These are phyloP conservation scores for Anoplius nigerrimus DNA, from an alignment of 2,888 invertebrate genomes.

Conservation along the genomic window DNA sequence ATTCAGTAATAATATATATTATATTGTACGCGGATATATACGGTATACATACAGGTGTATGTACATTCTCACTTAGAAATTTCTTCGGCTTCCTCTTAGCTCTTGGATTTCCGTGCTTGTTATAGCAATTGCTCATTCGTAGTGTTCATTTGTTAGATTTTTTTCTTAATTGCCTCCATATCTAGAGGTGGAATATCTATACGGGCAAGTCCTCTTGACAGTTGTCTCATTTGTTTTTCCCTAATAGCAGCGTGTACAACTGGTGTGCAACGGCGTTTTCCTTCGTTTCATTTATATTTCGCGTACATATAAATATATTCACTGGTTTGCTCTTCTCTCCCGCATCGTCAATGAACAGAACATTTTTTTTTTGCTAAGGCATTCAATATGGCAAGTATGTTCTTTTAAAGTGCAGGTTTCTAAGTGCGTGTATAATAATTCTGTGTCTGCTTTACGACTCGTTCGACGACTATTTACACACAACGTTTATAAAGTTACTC, in stretches of 20 bases:
- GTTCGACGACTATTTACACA: constrained; percentile 37
- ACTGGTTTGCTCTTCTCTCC: no score
- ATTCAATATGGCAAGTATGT: constrained; percentile 73
- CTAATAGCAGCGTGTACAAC: constrained; percentile 9
- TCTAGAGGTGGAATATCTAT: neutral
- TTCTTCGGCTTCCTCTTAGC: constrained; percentile 20
- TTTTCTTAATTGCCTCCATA: neutral
- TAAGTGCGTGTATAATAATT: constrained; percentile 53
- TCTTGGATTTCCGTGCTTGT: neutral
- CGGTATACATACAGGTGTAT: neutral
- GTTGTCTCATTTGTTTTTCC: no score
- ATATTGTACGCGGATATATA: constrained; percentile 7
- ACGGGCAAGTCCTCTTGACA: no score
- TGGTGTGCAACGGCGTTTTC: constrained; percentile 23
- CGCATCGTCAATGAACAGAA: constrained; percentile 19
- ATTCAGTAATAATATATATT: constrained; percentile 43
- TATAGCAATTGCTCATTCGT: neutral
- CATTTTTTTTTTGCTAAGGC: constrained; percentile 66
- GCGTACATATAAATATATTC: constrained; percentile 40
- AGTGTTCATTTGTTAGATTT: neutral
- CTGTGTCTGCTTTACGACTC: no score
- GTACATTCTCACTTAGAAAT: constrained; percentile 48
- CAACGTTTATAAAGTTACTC: constrained; percentile 48
- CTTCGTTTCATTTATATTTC: constrained; percentile 39
- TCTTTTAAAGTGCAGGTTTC: constrained; percentile 63